phyloP scores from a whole-genome alignment of 2,888 invertebrate genomes.

The Glaucopsyche alexis region DNA sequence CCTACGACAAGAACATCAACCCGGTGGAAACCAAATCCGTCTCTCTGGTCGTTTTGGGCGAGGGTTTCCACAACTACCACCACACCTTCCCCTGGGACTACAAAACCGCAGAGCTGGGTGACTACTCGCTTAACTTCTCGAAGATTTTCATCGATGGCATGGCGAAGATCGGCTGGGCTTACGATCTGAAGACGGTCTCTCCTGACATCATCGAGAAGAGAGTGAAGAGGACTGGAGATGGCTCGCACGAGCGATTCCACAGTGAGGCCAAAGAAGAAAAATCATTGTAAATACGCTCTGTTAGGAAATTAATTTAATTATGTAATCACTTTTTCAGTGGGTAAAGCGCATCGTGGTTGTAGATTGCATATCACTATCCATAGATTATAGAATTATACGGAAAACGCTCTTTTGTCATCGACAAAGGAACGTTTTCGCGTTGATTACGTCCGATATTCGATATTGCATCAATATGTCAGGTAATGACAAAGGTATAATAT shows the following conservation, averaged over 20 bases:
- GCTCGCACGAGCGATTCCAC: slow-evolving; percentile 74
- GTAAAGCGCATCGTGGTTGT: neutral
- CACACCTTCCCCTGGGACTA: slow-evolving; percentile 93
- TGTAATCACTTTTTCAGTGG: neutral
- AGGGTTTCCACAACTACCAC: slow-evolving; percentile 94
- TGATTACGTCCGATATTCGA: no score
- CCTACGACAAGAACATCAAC: slow-evolving; percentile 87
- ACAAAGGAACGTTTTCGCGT: no score
- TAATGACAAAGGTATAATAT: no score
- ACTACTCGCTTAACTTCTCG: slow-evolving; percentile 85
- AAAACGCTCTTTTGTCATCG: no score
- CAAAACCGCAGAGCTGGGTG: slow-evolving; percentile 88
- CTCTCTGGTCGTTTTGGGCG: slow-evolving; percentile 83
- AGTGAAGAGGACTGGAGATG: slow-evolving; percentile 87
- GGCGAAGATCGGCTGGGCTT: slow-evolving; percentile 91
- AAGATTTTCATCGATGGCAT: slow-evolving; percentile 89
- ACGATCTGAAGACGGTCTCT: slow-evolving; percentile 90
- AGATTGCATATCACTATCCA: neutral
- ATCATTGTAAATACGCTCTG: neutral
- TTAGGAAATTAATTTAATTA: neutral
- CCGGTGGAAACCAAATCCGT: slow-evolving; percentile 86
- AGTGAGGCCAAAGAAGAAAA: slow-evolving; percentile 5
- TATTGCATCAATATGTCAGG: no score
- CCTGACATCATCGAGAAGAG: slow-evolving; percentile 84
- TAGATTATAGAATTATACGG: neutral